Evolutionary conservation across 1,140 invertebrate genomes (phyloP).

Genomic region (Dinoponera quadriceps): DNA sequence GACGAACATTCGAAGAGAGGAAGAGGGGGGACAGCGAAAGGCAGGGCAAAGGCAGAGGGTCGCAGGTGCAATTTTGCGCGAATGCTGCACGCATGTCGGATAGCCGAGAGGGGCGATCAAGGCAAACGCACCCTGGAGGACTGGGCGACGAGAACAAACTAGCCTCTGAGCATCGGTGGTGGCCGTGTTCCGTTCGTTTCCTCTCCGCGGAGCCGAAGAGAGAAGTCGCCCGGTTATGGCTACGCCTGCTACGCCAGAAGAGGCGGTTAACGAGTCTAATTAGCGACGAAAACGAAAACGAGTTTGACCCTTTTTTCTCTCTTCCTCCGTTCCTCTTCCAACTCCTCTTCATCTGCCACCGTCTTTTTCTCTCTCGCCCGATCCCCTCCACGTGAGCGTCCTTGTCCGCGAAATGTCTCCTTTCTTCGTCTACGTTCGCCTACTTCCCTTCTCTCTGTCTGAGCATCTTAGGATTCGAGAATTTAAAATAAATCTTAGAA

Average conservation of each 20-base stretch:
- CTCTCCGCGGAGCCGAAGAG: constrained; percentile 72
- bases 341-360: constrained; percentile 29
- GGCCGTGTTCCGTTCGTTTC: constrained; percentile 72
- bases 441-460: constrained; percentile 60
- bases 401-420: constrained; percentile 24
- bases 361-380: constrained; percentile 33
- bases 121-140: constrained; percentile 83
- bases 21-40: constrained; percentile 15
- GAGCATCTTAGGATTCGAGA: neutral
- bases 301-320: constrained; percentile 84
- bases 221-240: constrained; percentile 83
- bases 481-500: neutral
- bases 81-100: constrained; percentile 72
- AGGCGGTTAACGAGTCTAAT: constrained; percentile 86
- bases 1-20: constrained; percentile 37
- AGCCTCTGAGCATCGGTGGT: constrained; percentile 78
- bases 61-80: constrained; percentile 73
- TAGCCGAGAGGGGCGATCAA: constrained; percentile 77
- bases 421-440: constrained; percentile 25
- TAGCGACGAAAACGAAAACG: constrained; percentile 87
- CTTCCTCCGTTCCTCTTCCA: constrained; percentile 73
- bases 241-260: constrained; percentile 80
- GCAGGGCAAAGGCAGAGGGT: constrained; percentile 1
- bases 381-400: constrained; percentile 2
- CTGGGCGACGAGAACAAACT: constrained; percentile 82